phyloP scores from a whole-genome alignment of 2,797 vertebrate genomes.

The Micropoecilia bifurca region DNA sequence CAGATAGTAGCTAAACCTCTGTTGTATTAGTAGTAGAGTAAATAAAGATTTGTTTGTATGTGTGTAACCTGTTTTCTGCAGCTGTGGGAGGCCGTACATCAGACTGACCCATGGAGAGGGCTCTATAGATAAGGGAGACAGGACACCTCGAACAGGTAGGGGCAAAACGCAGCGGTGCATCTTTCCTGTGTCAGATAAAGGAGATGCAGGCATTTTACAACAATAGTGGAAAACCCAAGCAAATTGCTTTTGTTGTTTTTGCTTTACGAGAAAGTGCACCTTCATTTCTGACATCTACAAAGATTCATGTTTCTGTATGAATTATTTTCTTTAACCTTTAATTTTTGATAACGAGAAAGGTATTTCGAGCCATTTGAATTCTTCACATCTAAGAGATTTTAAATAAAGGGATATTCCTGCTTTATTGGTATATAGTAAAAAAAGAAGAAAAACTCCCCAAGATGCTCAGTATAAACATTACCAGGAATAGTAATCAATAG shows the following conservation, averaged over 20 bases:
- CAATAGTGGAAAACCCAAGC: background rate
- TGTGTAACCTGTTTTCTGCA: conserved; percentile 68
- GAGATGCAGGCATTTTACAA: background rate
- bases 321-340: background rate
- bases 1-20: background rate
- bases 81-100: conserved; percentile 92
- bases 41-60: conserved; percentile 10
- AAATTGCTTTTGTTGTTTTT: background rate
- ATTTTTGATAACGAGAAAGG: background rate
- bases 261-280: background rate
- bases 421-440: background rate
- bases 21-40: background rate
- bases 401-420: background rate
- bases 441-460: background rate
- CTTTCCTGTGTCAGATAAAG: conserved; percentile 5
- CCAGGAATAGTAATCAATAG: background rate
- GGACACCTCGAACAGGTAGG: conserved; percentile 87
- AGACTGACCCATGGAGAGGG: conserved; percentile 83
- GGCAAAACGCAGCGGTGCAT: background rate
- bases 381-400: background rate
- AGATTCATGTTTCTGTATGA: background rate
- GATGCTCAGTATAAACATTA: background rate
- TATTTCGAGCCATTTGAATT: background rate
- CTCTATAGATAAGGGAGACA: conserved; percentile 82
- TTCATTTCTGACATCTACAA: background rate